A percentile compares a stretch with the other conserved stretches of the same genome.
These are phyloP conservation scores for Colostygia pectinataria DNA, from an alignment of 2,888 invertebrate genomes.

Conservation along the genomic window DNA sequence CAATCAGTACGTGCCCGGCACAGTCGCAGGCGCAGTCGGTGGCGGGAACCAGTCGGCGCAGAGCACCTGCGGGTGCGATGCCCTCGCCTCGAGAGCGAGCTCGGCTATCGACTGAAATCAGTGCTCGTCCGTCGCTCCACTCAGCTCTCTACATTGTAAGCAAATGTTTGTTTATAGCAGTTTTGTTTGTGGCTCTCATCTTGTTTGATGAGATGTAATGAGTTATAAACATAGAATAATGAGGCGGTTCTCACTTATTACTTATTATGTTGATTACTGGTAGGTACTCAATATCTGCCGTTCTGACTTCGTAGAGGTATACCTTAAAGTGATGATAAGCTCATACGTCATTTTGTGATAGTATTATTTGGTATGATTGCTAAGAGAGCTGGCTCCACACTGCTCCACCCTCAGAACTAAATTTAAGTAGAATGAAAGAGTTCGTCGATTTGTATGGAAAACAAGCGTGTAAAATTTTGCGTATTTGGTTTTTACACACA, in stretches of 20 bases:
- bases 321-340: not conserved
- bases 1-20: not conserved
- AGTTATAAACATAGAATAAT: not conserved
- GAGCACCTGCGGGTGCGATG: constrained; percentile 24
- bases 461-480: too few species aligned
- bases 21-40: not conserved
- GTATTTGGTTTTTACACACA: too few species aligned
- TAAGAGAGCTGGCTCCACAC: too few species aligned
- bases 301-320: not conserved
- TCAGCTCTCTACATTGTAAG: constrained; percentile 12
- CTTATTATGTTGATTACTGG: not conserved
- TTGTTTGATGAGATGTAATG: constrained; percentile 5
- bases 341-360: too few species aligned
- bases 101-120: constrained; percentile 10
- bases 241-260: not conserved
- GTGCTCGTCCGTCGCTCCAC: constrained; percentile 7
- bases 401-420: too few species aligned
- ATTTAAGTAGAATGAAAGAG: too few species aligned
- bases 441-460: too few species aligned
- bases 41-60: constrained; percentile 15
- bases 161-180: constrained; percentile 15
- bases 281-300: not conserved
- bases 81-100: constrained; percentile 5
- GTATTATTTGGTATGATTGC: too few species aligned
- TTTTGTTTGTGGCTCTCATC: constrained; percentile 7